phyloP scores from a whole-genome alignment of 2,797 vertebrate species.

The Agapornis canus region DNA sequence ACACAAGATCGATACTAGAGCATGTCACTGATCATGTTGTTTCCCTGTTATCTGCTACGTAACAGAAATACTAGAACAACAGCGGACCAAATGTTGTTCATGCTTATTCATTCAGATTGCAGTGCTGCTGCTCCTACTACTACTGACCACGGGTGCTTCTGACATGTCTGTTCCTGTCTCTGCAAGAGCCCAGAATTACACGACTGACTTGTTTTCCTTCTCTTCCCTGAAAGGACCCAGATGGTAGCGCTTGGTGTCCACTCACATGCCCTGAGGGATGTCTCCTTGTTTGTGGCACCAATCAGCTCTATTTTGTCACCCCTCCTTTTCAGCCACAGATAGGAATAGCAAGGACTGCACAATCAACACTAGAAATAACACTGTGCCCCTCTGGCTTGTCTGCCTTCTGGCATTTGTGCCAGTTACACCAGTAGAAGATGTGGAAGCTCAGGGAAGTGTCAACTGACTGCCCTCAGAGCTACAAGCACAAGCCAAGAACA shows the following conservation, averaged over 20 bases:
- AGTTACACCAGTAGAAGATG: not conserved
- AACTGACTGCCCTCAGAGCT: not conserved
- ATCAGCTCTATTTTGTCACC: not conserved
- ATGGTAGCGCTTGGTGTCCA: not conserved
- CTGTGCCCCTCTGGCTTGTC: not conserved
- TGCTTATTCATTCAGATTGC: not conserved
- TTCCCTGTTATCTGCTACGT: not conserved
- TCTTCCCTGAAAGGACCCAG: not conserved
- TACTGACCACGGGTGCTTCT: not conserved
- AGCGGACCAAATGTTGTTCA: not conserved
- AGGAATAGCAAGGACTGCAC: not conserved
- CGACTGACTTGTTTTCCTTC: not conserved
- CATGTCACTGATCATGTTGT: not conserved
- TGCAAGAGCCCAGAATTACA: not conserved
- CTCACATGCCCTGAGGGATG: not conserved
- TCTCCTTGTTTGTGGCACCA: not conserved
- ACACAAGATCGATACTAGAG: not conserved
- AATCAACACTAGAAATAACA: not conserved
- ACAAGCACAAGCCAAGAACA: not conserved
- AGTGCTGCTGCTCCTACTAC: not conserved
- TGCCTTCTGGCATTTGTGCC: not conserved
- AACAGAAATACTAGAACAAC: not conserved
- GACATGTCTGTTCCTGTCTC: not conserved
- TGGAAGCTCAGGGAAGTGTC: not conserved
- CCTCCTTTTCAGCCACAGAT: not conserved